Evolutionary conservation across 1,140 invertebrate genomes (phyloP), one percentile per base, ranked within the genome.

Genomic region (Trachymyrmex septentrionalis): DNA sequence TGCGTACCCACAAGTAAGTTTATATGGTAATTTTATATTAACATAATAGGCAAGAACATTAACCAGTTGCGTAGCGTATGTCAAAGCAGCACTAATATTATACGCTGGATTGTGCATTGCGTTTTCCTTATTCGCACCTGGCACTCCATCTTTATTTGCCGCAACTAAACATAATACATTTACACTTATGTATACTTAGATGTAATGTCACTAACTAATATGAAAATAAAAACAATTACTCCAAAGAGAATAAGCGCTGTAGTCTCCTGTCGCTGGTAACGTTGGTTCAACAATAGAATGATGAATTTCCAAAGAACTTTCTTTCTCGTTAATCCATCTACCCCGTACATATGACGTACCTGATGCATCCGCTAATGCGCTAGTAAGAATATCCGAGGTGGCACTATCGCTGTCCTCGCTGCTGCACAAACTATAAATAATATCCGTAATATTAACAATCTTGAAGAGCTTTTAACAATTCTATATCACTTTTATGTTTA

Each of bases 31-130:
- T 91, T 96, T 95, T 67, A 97, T 96, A 94, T 98, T 97, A 57
- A 98, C 95, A 92, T 97, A 97, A 95, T 97, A 97, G 48, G 98
- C 97, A 75, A 98, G 94, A 87, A 98, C 96, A 92, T 97, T 97
- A n/a, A 97, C 96, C 86, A 98, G 95, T 95, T 99, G 98, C 78
- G 97, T 97, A 21, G 97, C 97, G 93, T 98, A 98, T 67, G 97
- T 97, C 48, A 98, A 96, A 66, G 97, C 98, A 55, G 97, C 97
- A 92, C 96, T 96, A 71, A 98, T 97, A 81, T 96, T 97, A 92
- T 97, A 97, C 14, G 97, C 97, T 64, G 96, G 96, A 94, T 97
- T 97, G 88, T 96, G 95, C 87, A 96, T 96, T 44, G 95, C 95
- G 90, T 95, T 94, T 90, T 96, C 92, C 90, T 95, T 95, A 91